A percentile compares a stretch with the other conserved stretches of the same genome.
phyloP scores from a whole-genome alignment of 2,113 vertebrate genomes.

The Melanostigma gelatinosum region DNA sequence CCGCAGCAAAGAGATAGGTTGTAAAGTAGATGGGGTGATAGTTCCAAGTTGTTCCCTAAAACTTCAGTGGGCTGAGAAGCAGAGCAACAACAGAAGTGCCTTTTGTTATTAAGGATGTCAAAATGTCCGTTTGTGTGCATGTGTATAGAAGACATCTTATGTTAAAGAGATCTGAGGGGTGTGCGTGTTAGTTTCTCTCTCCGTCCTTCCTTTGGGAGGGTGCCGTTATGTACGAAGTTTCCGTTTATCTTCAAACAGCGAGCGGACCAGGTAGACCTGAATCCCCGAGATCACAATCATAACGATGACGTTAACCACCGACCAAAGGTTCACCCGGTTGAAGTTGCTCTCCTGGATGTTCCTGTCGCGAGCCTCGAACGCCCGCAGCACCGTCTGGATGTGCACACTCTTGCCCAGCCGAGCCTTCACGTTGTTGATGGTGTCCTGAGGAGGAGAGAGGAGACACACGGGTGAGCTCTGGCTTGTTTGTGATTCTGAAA shows the following conservation, averaged over 20 bases:
- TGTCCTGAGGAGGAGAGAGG: constrained; percentile 85
- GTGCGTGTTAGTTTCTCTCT: constrained; percentile 15
- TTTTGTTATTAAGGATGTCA: constrained; percentile 1
- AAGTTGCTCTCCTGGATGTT: constrained; percentile 98
- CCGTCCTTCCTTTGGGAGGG: neutral
- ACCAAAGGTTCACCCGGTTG: constrained; percentile 96
- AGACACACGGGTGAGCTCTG: constrained; percentile 14
- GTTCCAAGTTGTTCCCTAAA: constrained; percentile 12
- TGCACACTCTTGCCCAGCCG: constrained; percentile 94
- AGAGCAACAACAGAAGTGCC: constrained; percentile 10
- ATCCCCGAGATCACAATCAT: constrained; percentile 91
- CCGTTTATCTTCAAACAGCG: constrained; percentile 94
- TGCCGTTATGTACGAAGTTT: constrained; percentile 89
- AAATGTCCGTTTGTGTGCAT: constrained; percentile 22
- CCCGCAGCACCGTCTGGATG: constrained; percentile 93
- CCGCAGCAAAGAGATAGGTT: constrained; percentile 3
- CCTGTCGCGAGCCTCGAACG: constrained; percentile 96
- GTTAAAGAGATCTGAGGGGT: constrained; percentile 7
- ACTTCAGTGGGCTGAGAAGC: constrained; percentile 32
- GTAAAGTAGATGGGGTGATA: neutral
- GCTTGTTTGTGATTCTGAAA: too few species aligned
- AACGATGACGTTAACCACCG: constrained; percentile 87
- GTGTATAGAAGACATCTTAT: neutral
- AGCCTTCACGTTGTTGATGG: constrained; percentile 94
- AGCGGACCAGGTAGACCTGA: constrained; percentile 95